Evolutionary conservation across 2,113 vertebrate species (phyloP).

Genomic region (Apaloderma vittatum): DNA sequence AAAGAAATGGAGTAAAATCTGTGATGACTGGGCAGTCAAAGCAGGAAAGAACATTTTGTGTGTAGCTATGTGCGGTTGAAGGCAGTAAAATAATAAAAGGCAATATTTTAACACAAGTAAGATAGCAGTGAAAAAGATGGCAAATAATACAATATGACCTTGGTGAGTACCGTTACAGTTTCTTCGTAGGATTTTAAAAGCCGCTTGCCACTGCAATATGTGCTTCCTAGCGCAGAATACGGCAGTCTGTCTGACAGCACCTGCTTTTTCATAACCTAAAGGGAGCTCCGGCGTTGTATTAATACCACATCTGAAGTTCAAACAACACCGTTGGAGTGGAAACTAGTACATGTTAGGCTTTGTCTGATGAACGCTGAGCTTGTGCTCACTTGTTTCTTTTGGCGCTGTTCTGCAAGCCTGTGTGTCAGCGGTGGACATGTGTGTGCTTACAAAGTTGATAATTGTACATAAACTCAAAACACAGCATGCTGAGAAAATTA

Average conservation of each 20-base stretch:
- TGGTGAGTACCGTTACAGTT: background rate
- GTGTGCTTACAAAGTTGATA: background rate
- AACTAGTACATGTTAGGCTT: background rate
- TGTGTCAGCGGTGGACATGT: background rate
- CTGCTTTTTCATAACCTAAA: background rate
- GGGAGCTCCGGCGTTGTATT: background rate
- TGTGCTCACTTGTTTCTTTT: background rate
- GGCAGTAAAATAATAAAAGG: background rate
- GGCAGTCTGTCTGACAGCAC: background rate
- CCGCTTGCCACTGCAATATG: background rate
- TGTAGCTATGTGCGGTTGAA: background rate
- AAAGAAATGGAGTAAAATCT: background rate
- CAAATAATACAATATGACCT: background rate
- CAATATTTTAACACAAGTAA: background rate
- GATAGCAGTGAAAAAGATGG: background rate
- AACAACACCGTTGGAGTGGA: background rate
- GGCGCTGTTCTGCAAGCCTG: background rate
- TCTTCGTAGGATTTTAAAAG: background rate
- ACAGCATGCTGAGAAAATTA: background rate
- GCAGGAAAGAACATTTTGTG: background rate
- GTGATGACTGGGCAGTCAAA: accelerated
- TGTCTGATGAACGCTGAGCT: background rate
- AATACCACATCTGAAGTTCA: background rate
- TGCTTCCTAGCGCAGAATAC: background rate
- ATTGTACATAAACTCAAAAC: background rate